Conservation (phyloP, 2,113 vertebrate genomes). For the Heptranchias perlo region DNA sequence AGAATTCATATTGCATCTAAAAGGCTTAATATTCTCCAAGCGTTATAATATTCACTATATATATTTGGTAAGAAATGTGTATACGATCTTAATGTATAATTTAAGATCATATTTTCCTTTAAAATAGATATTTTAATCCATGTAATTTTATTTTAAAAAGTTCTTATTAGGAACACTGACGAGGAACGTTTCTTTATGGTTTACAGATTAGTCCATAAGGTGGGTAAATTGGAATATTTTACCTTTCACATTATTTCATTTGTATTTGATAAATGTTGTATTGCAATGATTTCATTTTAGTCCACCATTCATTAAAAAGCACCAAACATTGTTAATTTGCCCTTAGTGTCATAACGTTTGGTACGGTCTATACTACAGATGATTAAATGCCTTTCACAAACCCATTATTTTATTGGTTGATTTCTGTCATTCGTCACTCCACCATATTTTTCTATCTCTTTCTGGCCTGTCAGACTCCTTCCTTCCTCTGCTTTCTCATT, state of each 20-base stretch:
- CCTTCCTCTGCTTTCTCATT: not conserved
- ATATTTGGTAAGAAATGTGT: not conserved
- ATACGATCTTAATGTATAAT: not conserved
- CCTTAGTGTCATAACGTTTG: not conserved
- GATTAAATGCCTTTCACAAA: conserved; percentile 13
- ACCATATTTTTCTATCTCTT: conserved; percentile 7
- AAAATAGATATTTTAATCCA: not conserved
- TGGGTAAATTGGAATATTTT: not conserved
- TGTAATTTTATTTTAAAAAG: not conserved
- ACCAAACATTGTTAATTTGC: not conserved
- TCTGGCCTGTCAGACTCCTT: not conserved
- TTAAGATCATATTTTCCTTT: not conserved
- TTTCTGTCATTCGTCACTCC: not conserved
- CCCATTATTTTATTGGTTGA: not conserved
- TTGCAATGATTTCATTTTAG: not conserved
- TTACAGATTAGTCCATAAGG: too few relatives aligned
- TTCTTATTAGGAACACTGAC: not conserved
- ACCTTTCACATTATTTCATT: not conserved
- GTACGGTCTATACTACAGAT: not conserved
- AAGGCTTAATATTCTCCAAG: not conserved
- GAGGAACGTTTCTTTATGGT: not conserved
- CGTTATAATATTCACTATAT: not conserved
- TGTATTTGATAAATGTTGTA: not conserved
- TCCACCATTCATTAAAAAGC: not conserved
- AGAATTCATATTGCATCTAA: not conserved